A percentile compares a stretch with the other conserved stretches of the same genome.
phyloP scores from a whole-genome alignment of 2,797 vertebrate genomes.

The Enteromius unitaeniatus region DNA sequence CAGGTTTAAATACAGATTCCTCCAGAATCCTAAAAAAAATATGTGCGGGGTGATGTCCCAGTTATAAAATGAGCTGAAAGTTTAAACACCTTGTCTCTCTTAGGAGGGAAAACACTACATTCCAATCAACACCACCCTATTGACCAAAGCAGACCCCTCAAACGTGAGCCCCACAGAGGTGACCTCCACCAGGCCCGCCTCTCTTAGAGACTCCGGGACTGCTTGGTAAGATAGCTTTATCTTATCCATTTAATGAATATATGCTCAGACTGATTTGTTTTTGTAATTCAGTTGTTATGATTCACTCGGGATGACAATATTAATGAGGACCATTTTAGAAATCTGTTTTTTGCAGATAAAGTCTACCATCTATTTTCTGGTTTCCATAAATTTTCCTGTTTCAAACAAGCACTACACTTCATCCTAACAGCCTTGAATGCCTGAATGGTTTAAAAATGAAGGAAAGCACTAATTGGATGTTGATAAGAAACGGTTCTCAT shows the following conservation, averaged over 20 bases:
- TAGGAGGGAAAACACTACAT: slow-evolving; percentile 97
- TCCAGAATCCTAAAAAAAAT: slow-evolving; percentile 23
- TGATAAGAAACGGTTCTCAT: slow-evolving; percentile 67
- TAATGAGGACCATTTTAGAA: slow-evolving; percentile 14
- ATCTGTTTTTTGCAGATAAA: neutral
- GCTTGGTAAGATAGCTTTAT: slow-evolving; percentile 77
- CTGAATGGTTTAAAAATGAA: slow-evolving; percentile 61
- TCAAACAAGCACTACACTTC: slow-evolving; percentile 51
- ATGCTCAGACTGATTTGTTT: neutral
- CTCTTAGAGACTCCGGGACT: slow-evolving; percentile 80
- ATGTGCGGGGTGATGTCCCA: slow-evolving; percentile 47
- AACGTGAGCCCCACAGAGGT: slow-evolving; percentile 75
- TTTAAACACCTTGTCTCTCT: slow-evolving; percentile 55
- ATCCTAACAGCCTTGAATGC: slow-evolving; percentile 48
- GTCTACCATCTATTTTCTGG: slow-evolving; percentile 15
- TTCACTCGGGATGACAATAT: neutral
- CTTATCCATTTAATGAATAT: neutral
- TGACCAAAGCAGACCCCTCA: slow-evolving; percentile 76
- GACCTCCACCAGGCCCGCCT: slow-evolving; percentile 70
- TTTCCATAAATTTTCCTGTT: slow-evolving; percentile 30
- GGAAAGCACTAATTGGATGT: slow-evolving; percentile 57
- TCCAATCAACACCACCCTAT: slow-evolving; percentile 88
- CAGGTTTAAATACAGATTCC: slow-evolving; percentile 15
- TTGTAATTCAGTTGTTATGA: neutral
- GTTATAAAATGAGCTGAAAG: slow-evolving; percentile 33